Conservation (phyloP, 2,888 invertebrate species). For the Drosophila algonquin region DNA sequence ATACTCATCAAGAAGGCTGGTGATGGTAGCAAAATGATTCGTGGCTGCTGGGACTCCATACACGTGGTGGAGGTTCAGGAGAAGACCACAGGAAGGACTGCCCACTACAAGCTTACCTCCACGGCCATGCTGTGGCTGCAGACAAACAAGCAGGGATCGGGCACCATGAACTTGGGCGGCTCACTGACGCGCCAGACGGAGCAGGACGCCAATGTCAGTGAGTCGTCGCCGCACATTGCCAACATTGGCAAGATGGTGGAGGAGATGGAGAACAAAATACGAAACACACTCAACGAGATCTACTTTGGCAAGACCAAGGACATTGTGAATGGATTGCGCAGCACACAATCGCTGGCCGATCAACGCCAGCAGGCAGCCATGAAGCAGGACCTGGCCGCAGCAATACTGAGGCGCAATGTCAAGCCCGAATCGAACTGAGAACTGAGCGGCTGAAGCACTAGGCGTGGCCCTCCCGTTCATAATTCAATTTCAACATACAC, state of each 20-base stretch:
- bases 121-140: conserved; percentile 99
- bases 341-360: conserved; percentile 92
- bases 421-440: conserved; percentile 85
- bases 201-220: conserved; percentile 94
- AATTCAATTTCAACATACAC: conserved; percentile 57
- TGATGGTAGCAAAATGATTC: conserved; percentile 98
- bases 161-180: conserved; percentile 99
- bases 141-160: conserved; percentile 97
- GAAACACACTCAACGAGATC: conserved; percentile 98
- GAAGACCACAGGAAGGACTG: conserved; percentile 95
- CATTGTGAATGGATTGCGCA: conserved; percentile 96
- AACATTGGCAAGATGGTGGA: conserved; percentile 99
- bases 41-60: conserved; percentile 99
- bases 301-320: conserved; percentile 99
- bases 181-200: conserved; percentile 98
- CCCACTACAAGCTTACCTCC: conserved; percentile 99
- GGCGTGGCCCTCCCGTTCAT: conserved; percentile 23
- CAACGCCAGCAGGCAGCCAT: conserved; percentile 92
- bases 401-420: conserved; percentile 92
- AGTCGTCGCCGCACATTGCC: conserved; percentile 97
- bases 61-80: conserved; percentile 99
- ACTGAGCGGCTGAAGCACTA: conserved; percentile 25
- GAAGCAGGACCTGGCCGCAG: conserved; percentile 93
- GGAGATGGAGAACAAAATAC: conserved; percentile 99
- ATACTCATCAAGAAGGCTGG: conserved; percentile 99